phyloP scores from a whole-genome alignment of 2,888 invertebrate species.

The Hirtodrosophila alboralis region DNA sequence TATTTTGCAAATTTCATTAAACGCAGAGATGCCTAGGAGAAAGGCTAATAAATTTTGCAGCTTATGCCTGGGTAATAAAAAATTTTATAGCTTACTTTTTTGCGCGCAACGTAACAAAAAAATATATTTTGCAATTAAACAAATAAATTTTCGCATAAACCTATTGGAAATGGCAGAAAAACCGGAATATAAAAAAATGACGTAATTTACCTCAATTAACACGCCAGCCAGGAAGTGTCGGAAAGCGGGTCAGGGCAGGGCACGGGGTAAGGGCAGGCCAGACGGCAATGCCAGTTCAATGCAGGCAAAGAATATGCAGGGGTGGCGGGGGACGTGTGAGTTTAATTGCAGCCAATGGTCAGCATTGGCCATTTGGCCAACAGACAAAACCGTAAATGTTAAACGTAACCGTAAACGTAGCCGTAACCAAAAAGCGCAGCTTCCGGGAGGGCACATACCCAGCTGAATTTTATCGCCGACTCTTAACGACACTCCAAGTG shows the following conservation, averaged over 20 bases:
- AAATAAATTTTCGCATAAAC: conserved; percentile 74
- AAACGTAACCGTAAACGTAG: conserved; percentile 32
- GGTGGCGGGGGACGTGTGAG: conserved; percentile 42
- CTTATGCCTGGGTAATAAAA: conserved; percentile 58
- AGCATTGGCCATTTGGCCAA: conserved; percentile 53
- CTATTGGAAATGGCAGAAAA: conserved; percentile 36
- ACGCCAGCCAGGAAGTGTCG: conserved; percentile 54
- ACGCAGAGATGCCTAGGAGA: conserved; percentile 13
- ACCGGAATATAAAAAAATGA: conserved; percentile 61
- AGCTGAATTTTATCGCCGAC: conserved; percentile 74
- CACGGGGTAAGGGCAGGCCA: neutral
- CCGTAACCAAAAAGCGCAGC: conserved; percentile 50
- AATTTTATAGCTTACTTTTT: conserved; percentile 58
- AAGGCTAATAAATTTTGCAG: conserved; percentile 62
- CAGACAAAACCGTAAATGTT: conserved; percentile 64
- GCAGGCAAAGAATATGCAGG: conserved; percentile 17
- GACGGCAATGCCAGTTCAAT: conserved; percentile 33
- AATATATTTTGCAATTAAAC: conserved; percentile 70
- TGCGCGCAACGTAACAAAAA: conserved; percentile 32
- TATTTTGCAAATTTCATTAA: conserved; percentile 60
- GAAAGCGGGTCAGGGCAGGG: conserved; percentile 7
- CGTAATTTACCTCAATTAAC: conserved; percentile 81
- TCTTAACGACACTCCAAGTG: conserved; percentile 75
- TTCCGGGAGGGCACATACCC: conserved; percentile 32
- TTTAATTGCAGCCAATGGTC: conserved; percentile 77